Evolutionary conservation across 2,113 vertebrate genomes (phyloP).

Genomic region (Rhynchomys soricoides): DNA sequence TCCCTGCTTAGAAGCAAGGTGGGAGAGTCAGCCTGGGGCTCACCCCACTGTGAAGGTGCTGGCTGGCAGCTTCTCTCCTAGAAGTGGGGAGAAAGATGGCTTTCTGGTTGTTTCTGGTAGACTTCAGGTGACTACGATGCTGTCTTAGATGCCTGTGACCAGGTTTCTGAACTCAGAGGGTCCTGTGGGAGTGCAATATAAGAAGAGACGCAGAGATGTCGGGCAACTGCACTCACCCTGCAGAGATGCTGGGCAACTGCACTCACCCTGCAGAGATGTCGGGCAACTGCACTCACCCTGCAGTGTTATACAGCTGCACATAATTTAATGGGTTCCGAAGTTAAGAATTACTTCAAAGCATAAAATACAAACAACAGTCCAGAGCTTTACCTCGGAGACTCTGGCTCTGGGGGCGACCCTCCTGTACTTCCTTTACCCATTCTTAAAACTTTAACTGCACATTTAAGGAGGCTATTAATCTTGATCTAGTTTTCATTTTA

Average conservation of each 20-base stretch:
- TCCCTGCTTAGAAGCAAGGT: not conserved
- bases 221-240: no score
- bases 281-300: no score
- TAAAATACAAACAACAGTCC: not conserved
- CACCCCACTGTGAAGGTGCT: not conserved
- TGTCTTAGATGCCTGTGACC: not conserved
- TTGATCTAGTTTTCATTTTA: not conserved
- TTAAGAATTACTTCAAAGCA: not conserved
- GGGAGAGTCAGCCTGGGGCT: not conserved
- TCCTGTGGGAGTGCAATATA: not conserved
- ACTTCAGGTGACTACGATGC: not conserved
- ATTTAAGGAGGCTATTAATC: not conserved
- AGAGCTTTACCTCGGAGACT: not conserved
- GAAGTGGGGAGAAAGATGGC: not conserved
- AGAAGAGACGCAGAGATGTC: not conserved
- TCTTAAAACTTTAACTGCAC: not conserved
- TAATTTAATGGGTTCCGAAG: constrained; percentile 9
- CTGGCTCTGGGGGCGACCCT: not conserved
- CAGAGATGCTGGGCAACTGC: no score
- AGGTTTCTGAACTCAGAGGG: not conserved
- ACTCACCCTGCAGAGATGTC: no score
- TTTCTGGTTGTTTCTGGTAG: not conserved
- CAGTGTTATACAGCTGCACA: not conserved
- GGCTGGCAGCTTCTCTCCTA: not conserved
- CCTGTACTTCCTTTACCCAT: not conserved